Conservation (phyloP, 2,888 invertebrate genomes). For the Ophioninae sp. region DNA sequence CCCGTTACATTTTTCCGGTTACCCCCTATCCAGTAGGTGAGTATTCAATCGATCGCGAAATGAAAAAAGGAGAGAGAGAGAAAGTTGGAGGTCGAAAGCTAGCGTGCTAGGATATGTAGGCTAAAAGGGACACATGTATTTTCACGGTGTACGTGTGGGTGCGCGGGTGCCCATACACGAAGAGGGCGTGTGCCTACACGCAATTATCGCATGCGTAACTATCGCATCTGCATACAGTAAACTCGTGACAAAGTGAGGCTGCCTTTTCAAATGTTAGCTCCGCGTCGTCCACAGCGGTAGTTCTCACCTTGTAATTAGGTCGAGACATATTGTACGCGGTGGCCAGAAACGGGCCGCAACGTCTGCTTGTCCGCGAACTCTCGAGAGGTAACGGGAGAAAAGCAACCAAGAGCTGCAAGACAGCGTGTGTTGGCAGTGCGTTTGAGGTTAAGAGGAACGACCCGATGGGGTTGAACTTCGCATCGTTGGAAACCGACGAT, state of each 20-base stretch:
- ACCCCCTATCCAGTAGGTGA: neutral
- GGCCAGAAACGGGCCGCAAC: neutral
- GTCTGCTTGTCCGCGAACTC: neutral
- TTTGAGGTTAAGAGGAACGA: neutral
- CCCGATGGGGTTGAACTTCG: no score
- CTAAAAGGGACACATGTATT: neutral
- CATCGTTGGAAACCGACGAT: no score
- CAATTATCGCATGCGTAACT: slow-evolving; percentile 55
- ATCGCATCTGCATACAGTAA: slow-evolving; percentile 41
- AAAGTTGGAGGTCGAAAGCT: neutral
- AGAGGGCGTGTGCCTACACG: slow-evolving; percentile 38
- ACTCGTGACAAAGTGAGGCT: slow-evolving; percentile 23
- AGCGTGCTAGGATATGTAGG: neutral
- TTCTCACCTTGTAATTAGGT: slow-evolving; percentile 51
- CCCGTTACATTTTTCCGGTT: neutral
- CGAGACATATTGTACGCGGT: slow-evolving; percentile 33
- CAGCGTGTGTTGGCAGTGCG: neutral
- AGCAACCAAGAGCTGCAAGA: neutral
- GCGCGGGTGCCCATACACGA: neutral
- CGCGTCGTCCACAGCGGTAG: slow-evolving; percentile 5
- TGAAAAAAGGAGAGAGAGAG: neutral
- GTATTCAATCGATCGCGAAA: slow-evolving; percentile 41
- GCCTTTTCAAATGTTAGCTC: slow-evolving; percentile 20
- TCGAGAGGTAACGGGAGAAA: neutral
- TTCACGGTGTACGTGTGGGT: neutral